Conservation (phyloP, 1,140 invertebrate species). For the Araneus ventricosus region DNA sequence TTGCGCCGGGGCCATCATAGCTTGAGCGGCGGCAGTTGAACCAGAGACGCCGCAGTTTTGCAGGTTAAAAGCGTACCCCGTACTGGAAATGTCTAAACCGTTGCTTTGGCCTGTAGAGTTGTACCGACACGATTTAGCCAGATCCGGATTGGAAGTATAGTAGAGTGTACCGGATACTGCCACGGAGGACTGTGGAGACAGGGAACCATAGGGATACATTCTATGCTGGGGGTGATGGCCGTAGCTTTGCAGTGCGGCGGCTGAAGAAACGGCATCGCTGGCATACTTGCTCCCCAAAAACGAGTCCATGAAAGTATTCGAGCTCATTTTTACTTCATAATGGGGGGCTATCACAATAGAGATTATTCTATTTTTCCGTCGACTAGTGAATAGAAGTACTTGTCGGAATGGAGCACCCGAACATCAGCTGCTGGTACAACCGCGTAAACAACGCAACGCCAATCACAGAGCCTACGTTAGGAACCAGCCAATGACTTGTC, state of each 20-base stretch:
- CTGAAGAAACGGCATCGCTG: slow-evolving; percentile 88
- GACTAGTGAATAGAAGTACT: slow-evolving; percentile 35
- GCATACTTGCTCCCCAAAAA: slow-evolving; percentile 95
- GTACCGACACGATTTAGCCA: slow-evolving; percentile 76
- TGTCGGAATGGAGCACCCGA: not conserved
- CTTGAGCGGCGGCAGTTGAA: slow-evolving; percentile 83
- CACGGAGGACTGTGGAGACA: slow-evolving; percentile 86
- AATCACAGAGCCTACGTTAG: slow-evolving; percentile 76
- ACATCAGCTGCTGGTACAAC: slow-evolving; percentile 49
- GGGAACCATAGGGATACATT: slow-evolving; percentile 86
- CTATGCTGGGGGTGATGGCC: slow-evolving; percentile 78
- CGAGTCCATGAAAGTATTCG: slow-evolving; percentile 95
- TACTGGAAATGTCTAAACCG: slow-evolving; percentile 82
- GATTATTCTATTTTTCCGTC: slow-evolving; percentile 7
- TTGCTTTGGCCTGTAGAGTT: slow-evolving; percentile 79
- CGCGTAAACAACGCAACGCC: slow-evolving; percentile 77
- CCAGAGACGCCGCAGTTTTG: slow-evolving; percentile 82
- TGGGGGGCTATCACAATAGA: slow-evolving; percentile 54
- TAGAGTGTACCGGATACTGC: slow-evolving; percentile 80
- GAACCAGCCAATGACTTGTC: slow-evolving; percentile 76
- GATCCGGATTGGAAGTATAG: slow-evolving; percentile 74
- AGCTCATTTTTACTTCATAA: slow-evolving; percentile 88
- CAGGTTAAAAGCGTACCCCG: slow-evolving; percentile 82
- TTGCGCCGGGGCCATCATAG: slow-evolving; percentile 81
- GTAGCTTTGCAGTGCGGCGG: slow-evolving; percentile 78